Evolutionary conservation across 2,113 vertebrate genomes (phyloP), one percentile per base, ranked within the genome.

Genomic region (Megatriorchis doriae): DNA sequence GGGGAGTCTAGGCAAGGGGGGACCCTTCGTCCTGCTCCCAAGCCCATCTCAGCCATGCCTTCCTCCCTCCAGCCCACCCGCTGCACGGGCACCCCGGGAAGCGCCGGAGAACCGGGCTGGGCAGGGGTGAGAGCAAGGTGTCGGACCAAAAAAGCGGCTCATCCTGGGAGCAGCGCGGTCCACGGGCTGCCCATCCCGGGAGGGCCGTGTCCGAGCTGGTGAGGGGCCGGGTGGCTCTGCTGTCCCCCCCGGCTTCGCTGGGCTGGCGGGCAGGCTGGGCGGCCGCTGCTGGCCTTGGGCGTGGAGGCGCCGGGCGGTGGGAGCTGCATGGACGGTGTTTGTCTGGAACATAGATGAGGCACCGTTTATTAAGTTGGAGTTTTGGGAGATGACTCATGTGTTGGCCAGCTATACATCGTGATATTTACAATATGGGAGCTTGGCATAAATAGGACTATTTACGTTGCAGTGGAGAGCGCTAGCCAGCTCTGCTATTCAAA

Each of bases 371-470:
- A 94, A 97, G 93, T 94, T 81, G 91, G 96, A 97, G 94, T 97
- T 97, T 96, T 97, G 93, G 92, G 95, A 90, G 93, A 93, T 97
- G 97, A 97, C 96, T 97, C 97, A 97, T 87, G 91, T 90, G 91
- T 96, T 96, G 97, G 96, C 97, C 91, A 65, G 97, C 93, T 91
- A 87, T 93, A 94, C 86, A 34, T 96, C 74, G 93, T 92, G 95
- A 96, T 97, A 96, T 97, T 97, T 97, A 96, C 95, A 97, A 91
- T 88, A 94, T 90, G 93, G 95, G 94, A 89, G 96, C 96, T 97
- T 97, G 96, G 97, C 97, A 96, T 95, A 93, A 96, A 95, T 90
- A 95, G 89, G 93, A 95, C 94, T 96, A 94, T 97, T 97, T 93
- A 96, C 92, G 70, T 93, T 94, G 94, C 96, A 93, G 86, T 0